Evolutionary conservation across 2,797 vertebrate genomes (phyloP), one percentile per base, ranked within the genome.

Genomic region (Erethizon dorsatum): DNA sequence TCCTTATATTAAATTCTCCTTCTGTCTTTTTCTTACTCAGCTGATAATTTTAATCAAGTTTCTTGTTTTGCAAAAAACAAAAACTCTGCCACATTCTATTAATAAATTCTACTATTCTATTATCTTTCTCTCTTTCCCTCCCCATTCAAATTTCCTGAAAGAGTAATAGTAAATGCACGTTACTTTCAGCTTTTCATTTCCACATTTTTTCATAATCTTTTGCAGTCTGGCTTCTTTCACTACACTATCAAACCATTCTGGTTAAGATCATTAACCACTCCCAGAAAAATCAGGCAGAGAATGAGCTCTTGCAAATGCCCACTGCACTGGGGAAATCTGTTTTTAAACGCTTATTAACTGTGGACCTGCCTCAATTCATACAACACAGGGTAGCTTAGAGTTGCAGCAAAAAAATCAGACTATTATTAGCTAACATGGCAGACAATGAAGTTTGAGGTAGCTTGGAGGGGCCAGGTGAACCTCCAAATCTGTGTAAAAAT

Each of bases 1-100:
- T 97, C 75, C 45, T 90, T 94, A 89, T 50, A 87, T 87, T 92
- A 65, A 75, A 54, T 88, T 95, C 1, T 61, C 3, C 13, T 52
- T 56, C 24, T 94, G 71, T 56, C 7, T 77, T 83, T 87, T 61
- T 52, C 14, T 65, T 61, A 24, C 10, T 90, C 41, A 69, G 14
- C 2, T 90, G 90, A n/a, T 90, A 57, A 77, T 59, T 57, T 75
- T 59, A 41, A 17, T 92, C 24, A 89, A 14, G 10, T 83, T 15
- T 87, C 73, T 41, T 82, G 4, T 45, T 82, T 73, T 41, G 12
- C 33, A 59, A 82, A 86, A 95, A 88, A 47, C 7, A 79, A 84
- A 75, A 90, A 33, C 20, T 59, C n/a, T 31, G 45, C 28, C 1
- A 6, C 45, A 86, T 83, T 14, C 15, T 77, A 26, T 71, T 17